Conservation (phyloP, 2,888 invertebrate genomes). For the Trichopoda pennipes region DNA sequence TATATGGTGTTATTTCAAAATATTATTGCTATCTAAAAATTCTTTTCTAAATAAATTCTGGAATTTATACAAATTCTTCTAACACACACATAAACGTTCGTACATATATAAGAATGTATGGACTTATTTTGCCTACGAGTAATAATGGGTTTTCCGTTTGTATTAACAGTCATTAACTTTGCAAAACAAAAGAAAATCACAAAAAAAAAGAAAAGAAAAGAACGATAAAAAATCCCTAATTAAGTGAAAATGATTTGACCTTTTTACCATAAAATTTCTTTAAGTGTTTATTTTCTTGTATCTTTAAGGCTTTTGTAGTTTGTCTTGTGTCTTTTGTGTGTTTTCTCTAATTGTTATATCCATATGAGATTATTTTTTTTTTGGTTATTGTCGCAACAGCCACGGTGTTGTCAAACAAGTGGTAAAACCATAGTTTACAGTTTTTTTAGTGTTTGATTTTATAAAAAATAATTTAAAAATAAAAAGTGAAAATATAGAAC, state of each 20-base stretch:
- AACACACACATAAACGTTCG: slow-evolving; percentile 4
- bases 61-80: background rate
- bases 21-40: slow-evolving; percentile 7
- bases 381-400: slow-evolving; percentile 19
- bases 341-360: slow-evolving; percentile 19
- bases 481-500: background rate
- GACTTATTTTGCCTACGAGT: background rate
- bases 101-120: no score
- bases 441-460: background rate
- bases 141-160: background rate
- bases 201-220: no score
- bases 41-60: no score
- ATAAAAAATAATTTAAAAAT: background rate
- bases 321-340: slow-evolving; percentile 25
- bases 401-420: slow-evolving; percentile 35
- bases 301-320: slow-evolving; percentile 25
- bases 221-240: background rate
- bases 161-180: no score
- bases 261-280: slow-evolving; percentile 43
- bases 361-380: slow-evolving; percentile 4
- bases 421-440: background rate
- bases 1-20: slow-evolving; percentile 10
- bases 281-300: slow-evolving; percentile 21
- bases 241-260: background rate
- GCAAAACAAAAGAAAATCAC: no score